Base-by-base conservation (phyloP, 2,888 invertebrate genomes). In the Abscondita cerata region DNA sequence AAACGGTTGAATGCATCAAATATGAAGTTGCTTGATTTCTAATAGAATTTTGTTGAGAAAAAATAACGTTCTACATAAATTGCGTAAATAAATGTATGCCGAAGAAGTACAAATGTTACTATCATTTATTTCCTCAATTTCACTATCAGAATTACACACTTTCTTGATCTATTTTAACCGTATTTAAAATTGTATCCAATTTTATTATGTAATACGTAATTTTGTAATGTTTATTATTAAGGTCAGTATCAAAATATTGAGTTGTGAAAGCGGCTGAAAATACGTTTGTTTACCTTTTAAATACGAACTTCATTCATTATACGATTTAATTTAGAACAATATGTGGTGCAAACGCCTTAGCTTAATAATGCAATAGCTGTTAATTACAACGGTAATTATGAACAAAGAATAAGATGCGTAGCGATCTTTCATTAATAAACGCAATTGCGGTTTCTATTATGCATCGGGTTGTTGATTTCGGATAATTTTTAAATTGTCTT, bases 81-180 rank as follows among this genome's bases (percentile, higher is more conserved):
- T 25, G 25, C 6, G 6, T 6, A 25, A 25, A 25, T 25, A 25
- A 25, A 25, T 25, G 6, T 25, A 6, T 25, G 25, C 25, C 25
- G 6, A 6, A 25, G 25, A 25, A 25, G 25, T 6, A 25, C 25
- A 25, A 25, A 25, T 25, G 25, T 25, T 25, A 25, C 3, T 11
- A 19, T 16, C 15, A 16, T 2, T 8, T 4, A 44, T n/a, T 44
- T 44, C 44, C 44, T 44, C 1, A 18, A 19, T 44, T 44, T 44
- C 44, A 18, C 44, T 44, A 44, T 18, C 16, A 18, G 44, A 11
- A 16, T 16, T 18, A 11, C 18, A 11, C 18, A 44, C 18, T 44
- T 44, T 19, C 44, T 18, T 19, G 44, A 44, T 44, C 44, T 19
- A 44, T 19, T 44, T 44, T 44, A 44, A 18, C n/a, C 18, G 18